Evolutionary conservation across 1,140 invertebrate genomes (phyloP).

Genomic region (Cyclargus thomasi): DNA sequence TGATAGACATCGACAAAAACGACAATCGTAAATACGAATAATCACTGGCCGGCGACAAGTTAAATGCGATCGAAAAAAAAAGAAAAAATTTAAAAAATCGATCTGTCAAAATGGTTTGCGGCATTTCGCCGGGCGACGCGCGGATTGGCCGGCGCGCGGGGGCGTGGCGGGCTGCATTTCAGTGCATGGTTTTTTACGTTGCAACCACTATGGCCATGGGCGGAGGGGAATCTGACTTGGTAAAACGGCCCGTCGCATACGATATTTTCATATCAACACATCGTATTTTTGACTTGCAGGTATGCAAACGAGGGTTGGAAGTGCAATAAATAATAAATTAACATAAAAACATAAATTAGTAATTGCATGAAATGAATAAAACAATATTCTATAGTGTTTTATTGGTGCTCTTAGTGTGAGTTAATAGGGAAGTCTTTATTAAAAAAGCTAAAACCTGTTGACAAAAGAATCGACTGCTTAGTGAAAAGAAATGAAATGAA

Average conservation of each 20-base stretch:
- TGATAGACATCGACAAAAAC: conserved; percentile 59
- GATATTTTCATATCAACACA: conserved; percentile 10
- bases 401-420: no score
- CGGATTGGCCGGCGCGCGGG: conserved; percentile 44
- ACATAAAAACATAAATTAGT: no score
- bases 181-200: conserved; percentile 48
- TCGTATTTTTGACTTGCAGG: not conserved
- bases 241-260: conserved; percentile 20
- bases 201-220: conserved; percentile 34
- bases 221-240: conserved; percentile 45
- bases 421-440: no score
- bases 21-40: conserved; percentile 44
- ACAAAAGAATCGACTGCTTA: no score
- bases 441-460: no score
- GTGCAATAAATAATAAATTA: not conserved
- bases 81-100: conserved; percentile 62
- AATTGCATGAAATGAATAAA: no score
- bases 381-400: no score
- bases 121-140: conserved; percentile 50
- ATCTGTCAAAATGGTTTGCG: conserved; percentile 70
- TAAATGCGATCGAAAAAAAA: conserved; percentile 40
- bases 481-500: no score
- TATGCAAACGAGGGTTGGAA: not conserved
- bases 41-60: conserved; percentile 55
- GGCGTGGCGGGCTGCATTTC: conserved; percentile 66